phyloP scores from a whole-genome alignment of 1,140 invertebrate genomes.

The Pemphigus obesinymphae region DNA sequence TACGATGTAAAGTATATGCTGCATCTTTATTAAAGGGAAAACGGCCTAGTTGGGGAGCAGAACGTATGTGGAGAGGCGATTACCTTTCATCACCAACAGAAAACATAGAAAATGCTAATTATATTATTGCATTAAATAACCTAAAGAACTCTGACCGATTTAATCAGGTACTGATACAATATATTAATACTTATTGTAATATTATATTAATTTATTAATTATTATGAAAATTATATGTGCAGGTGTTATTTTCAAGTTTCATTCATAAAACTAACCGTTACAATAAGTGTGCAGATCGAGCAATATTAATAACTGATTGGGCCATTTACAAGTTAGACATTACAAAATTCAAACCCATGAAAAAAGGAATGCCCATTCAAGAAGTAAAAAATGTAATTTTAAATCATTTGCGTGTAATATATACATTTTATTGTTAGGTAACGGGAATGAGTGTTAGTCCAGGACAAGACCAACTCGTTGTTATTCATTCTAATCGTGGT shows the following conservation, averaged over 20 bases:
- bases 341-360: conserved; percentile 81
- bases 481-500: conserved; percentile 79
- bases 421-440: conserved; percentile 53
- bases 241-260: conserved; percentile 58
- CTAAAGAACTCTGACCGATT: conserved; percentile 69
- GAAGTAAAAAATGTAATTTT: conserved; percentile 57
- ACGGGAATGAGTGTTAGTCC: conserved; percentile 77
- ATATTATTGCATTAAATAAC: conserved; percentile 64
- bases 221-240: conserved; percentile 28
- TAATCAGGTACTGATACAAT: conserved; percentile 53
- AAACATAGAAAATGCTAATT: conserved; percentile 69
- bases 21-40: conserved; percentile 70
- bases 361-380: conserved; percentile 71
- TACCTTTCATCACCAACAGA: conserved; percentile 75
- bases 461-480: conserved; percentile 80
- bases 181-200: conserved; percentile 42
- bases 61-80: conserved; percentile 84
- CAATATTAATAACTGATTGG: conserved; percentile 80
- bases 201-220: conserved; percentile 40
- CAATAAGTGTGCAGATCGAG: conserved; percentile 85
- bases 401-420: background rate
- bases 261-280: conserved; percentile 63
- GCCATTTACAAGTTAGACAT: conserved; percentile 85
- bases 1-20: conserved; percentile 71
- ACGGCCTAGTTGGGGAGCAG: conserved; percentile 75